phyloP scores from a whole-genome alignment of 2,113 vertebrate genomes.

The Bostrychus sinensis region DNA sequence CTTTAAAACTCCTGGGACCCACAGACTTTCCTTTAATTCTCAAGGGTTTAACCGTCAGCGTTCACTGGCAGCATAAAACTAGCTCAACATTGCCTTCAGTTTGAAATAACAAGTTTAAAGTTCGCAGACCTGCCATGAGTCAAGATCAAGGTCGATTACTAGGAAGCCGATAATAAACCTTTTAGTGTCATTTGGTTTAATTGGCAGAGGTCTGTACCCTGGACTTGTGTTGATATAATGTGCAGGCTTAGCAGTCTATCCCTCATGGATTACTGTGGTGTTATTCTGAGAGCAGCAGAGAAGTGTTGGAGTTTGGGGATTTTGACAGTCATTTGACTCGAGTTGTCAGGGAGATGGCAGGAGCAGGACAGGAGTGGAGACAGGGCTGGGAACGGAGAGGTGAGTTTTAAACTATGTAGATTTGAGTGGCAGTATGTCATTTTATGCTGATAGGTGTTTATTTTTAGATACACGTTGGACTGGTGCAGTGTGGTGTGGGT shows the following conservation, averaged over 20 bases:
- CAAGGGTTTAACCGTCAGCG: neutral
- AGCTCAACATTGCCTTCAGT: neutral
- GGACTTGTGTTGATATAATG: neutral
- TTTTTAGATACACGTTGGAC: too few species aligned
- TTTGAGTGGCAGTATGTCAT: too few species aligned
- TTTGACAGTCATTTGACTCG: conserved; percentile 63
- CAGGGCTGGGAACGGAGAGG: conserved; percentile 15
- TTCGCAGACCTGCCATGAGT: neutral
- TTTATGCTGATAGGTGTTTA: too few species aligned
- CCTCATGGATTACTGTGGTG: conserved; percentile 51
- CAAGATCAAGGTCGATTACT: neutral
- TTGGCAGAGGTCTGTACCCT: conserved; percentile 2
- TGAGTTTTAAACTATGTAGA: neutral
- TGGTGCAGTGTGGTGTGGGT: too few species aligned
- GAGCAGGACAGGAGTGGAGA: conserved; percentile 37
- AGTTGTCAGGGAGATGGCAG: conserved; percentile 52
- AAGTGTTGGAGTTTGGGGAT: conserved; percentile 17
- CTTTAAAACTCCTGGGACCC: neutral
- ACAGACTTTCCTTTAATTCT: neutral
- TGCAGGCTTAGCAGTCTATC: conserved; percentile 48
- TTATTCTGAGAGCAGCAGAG: conserved; percentile 37
- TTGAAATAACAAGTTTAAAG: neutral
- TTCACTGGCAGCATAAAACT: conserved; percentile 1
- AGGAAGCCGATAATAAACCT: neutral
- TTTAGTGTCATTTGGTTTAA: neutral